Evolutionary conservation across 2,888 invertebrate species (phyloP), one percentile per base, ranked within the genome.

Genomic region (Hydriomena furcata): DNA sequence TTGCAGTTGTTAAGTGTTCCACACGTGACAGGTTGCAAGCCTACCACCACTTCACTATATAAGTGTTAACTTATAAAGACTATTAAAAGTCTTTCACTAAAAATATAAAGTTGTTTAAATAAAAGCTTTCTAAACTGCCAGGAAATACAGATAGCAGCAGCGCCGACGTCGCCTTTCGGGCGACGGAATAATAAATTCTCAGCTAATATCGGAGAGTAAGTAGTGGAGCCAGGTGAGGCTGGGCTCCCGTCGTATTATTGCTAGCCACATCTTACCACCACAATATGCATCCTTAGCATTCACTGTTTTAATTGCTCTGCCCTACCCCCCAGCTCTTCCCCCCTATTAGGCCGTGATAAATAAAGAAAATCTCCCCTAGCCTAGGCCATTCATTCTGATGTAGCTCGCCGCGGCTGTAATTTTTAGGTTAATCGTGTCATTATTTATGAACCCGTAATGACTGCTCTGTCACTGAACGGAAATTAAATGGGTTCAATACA

Each of bases 401-500:
- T 56, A 41, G 43, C 55, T 36, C 30, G 31, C 21, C 42, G 17
- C 28, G 38, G 13, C 28, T 31, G 32, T 52, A 46, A 46, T 52
- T 73, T 69, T 61, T 65, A 66, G 66, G 64, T 65, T 60, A 63
- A 55, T 61, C 52, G 54, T 54, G 54, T 63, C 58, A 63, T 70
- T 68, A 74, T 70, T 71, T 68, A 70, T 61, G 55, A 63, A 57
- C 32, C 49, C 57, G 36, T 63, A 69, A 69, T 68, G 62, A 68
- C 58, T 61, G 59, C 44, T 59, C 60, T 63, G 66, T 65, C 63
- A 60, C 46, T 54, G 62, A 53, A 48, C 66, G 71, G 73, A 75
- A 69, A 75, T 74, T 71, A 73, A 74, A 71, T 62, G 57, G 58
- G 55, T 60, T 64, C 56, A 64, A 64, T 66, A 64, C 61, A 66